phyloP scores from a whole-genome alignment of 2,797 vertebrate species.

The Melanotaenia boesemani region DNA sequence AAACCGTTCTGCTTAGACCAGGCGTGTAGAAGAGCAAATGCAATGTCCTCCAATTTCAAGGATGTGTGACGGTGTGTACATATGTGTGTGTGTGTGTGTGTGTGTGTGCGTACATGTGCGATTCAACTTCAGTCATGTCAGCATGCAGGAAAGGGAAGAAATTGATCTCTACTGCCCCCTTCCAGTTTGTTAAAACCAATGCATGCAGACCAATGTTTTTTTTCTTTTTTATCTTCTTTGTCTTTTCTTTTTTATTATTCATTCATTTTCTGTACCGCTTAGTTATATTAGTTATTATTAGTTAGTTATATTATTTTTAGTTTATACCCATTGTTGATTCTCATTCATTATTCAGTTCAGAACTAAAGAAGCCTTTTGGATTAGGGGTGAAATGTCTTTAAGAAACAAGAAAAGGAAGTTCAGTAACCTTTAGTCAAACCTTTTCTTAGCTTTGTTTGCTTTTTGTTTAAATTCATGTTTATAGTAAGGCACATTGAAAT shows the following conservation, averaged over 20 bases:
- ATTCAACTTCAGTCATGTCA: not conserved
- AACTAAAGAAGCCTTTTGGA: not conserved
- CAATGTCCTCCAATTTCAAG: not conserved
- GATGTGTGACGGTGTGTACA: not conserved
- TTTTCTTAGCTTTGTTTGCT: not conserved
- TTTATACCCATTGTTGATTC: too few relatives aligned
- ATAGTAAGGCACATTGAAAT: not conserved
- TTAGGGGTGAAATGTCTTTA: not conserved
- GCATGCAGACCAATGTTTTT: not conserved
- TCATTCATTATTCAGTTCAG: not conserved
- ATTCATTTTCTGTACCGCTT: too few relatives aligned
- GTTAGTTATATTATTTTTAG: too few relatives aligned
- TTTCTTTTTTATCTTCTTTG: too few relatives aligned
- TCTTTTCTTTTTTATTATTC: too few relatives aligned
- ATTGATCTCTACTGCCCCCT: constrained; percentile 60
- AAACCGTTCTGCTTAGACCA: not conserved
- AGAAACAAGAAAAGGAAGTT: not conserved
- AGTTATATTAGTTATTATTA: too few relatives aligned
- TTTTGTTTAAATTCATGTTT: not conserved
- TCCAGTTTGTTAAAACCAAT: constrained; percentile 13
- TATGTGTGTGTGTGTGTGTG: not conserved
- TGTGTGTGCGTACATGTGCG: not conserved
- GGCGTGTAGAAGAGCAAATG: not conserved
- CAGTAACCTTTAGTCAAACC: not conserved
- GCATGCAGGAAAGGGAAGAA: not conserved